Base-by-base conservation (phyloP, 2,797 vertebrate genomes). In the Molossus molossus region DNA sequence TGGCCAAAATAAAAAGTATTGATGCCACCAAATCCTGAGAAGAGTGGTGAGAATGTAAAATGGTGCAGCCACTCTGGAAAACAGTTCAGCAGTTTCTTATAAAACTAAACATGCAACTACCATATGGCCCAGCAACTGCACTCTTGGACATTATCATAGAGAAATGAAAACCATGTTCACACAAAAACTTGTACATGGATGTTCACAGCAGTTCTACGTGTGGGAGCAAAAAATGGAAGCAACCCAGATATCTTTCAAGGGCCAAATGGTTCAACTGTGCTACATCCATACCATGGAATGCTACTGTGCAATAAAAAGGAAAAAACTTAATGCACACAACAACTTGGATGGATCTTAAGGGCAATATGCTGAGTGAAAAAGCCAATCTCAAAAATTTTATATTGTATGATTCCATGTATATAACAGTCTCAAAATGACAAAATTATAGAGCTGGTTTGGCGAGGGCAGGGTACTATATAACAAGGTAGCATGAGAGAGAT, bases 221-320 rank as follows among this genome's bases (percentile, higher is more conserved):
- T 92, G 75, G 60, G 58, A 92, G 23, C 81, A 48, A 70, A 96
- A 90, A n/a, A 60, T 58, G 21, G 40, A 67, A 97, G 83, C 29
- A n/a, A 33, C 20, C 77, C 89, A 90, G 33, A 69, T 88, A 27
- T 90, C 40, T 75, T 94, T 94, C 75, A 79, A 1, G 27, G 21
- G 27, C 8, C 58, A 33, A 94, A 33, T 84, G 48, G 50, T 75
- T 82, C 94, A 48, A 88, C 69, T 90, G 21, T 92, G 57, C 29
- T 60, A 25, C 37, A 82, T 84, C 45, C 72, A 85, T 21, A 15
- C 55, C 55, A 18, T 79, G 75, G 27, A 93, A 25, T 70, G 27
- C 37, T 88, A 37, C 37, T 81, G 29, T 27, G 55, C 75, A 73
- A 14, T 40, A 48, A 79, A 87, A 86, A 95, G 45, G 76, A 83